These are phyloP conservation scores for Zoroaster sp. DNA, from an alignment of 53 echinoderm and acorn worm genomes.

Conservation along the genomic window DNA sequence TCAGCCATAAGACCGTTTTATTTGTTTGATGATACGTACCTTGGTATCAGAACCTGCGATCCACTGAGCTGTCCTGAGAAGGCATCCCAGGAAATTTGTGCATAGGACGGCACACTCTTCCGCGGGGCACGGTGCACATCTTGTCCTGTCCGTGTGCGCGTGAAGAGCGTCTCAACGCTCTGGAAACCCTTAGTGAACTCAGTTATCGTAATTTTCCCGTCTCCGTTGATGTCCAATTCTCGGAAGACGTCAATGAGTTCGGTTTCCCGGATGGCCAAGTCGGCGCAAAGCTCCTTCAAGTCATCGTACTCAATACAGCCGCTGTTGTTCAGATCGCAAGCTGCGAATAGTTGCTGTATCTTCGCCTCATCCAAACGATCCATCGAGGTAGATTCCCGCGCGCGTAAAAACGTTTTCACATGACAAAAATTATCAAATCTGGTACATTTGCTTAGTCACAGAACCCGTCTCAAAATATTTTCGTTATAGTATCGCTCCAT, in stretches of 20 bases:
- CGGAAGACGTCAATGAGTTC: conserved; percentile 89
- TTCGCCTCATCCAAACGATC: conserved; percentile 63
- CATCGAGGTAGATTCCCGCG: not conserved
- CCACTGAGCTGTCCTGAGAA: conserved; percentile 42
- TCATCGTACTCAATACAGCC: conserved; percentile 95
- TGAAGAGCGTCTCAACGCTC: conserved; percentile 81
- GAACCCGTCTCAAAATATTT: not conserved
- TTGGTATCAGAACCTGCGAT: conserved; percentile 37
- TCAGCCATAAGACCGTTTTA: too few relatives aligned
- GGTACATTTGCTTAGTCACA: too few relatives aligned
- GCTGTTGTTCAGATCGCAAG: conserved; percentile 93
- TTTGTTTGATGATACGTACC: conserved; percentile 45
- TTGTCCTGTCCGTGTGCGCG: not conserved
- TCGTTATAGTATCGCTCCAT: too few relatives aligned
- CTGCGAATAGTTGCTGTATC: conserved; percentile 81
- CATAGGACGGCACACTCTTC: not conserved
- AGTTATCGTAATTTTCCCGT: conserved; percentile 72
- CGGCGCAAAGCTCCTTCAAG: conserved; percentile 82
- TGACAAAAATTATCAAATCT: not conserved
- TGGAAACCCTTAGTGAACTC: conserved; percentile 88
- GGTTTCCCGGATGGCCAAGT: conserved; percentile 71
- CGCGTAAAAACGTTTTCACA: too few relatives aligned
- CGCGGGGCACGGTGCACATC: too few relatives aligned
- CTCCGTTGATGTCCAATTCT: conserved; percentile 83
- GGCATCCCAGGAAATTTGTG: conserved; percentile 57